Conservation (phyloP, 2,797 vertebrate species). For the Chaetophractus vellerosus region DNA sequence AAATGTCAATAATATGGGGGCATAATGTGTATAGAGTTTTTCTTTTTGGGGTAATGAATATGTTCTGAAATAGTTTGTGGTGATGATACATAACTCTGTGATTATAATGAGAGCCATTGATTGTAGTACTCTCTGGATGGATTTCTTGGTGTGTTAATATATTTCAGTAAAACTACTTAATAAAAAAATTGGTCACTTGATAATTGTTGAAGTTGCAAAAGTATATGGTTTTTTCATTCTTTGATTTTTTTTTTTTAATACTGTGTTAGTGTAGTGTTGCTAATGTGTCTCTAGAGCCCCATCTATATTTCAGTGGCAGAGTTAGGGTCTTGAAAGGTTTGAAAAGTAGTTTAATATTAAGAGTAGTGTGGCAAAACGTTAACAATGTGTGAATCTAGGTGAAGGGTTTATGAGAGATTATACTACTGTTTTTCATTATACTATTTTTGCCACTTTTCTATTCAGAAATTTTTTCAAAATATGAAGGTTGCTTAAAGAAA, state of each 20-base stretch:
- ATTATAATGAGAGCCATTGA: too few species aligned
- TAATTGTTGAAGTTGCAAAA: constrained; percentile 42
- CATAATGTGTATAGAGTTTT: too few species aligned
- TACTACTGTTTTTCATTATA: background rate
- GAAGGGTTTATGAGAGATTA: constrained; percentile 19
- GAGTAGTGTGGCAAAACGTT: constrained; percentile 30
- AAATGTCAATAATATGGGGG: too few species aligned
- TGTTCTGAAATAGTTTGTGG: too few species aligned
- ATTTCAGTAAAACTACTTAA: too few species aligned
- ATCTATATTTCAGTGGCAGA: background rate
- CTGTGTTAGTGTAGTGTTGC: background rate
- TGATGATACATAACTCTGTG: too few species aligned
- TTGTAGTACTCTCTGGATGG: too few species aligned
- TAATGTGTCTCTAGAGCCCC: background rate
- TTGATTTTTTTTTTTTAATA: background rate
- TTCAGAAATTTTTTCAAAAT: constrained; percentile 33
- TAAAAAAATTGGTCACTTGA: background rate
- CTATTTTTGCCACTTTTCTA: constrained; percentile 16
- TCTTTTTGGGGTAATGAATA: too few species aligned
- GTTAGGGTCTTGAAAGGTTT: background rate
- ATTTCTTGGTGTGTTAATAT: too few species aligned
- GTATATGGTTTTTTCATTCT: background rate
- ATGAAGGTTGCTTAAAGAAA: background rate
- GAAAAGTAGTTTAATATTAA: constrained; percentile 15
- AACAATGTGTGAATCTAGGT: background rate